Evolutionary conservation across 2,113 vertebrate genomes (phyloP), one percentile per base, ranked within the genome.

Genomic region (Regulus satrapa): DNA sequence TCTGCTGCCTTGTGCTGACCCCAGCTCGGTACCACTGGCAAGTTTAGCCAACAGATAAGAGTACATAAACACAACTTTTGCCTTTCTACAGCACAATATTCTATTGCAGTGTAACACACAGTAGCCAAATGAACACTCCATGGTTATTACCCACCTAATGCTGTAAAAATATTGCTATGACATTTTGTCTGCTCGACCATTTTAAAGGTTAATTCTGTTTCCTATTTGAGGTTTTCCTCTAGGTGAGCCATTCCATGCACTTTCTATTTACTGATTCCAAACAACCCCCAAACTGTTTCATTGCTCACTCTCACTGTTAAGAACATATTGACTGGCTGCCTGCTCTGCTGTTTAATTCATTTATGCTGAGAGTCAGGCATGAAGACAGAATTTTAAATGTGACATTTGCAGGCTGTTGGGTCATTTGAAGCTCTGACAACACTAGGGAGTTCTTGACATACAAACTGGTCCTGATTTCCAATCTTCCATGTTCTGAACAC

Each of bases 311-410:
- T 96, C 96, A 92, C 97, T 96, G 96, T 96, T 98, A 95, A 97
- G 97, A 97, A 97, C 97, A 97, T 97, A 98, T 97, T 98, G 98
- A 98, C 98, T 98, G 97, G 96, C 97, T 97, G 97, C 95, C 98
- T 97, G 96, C 94, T 97, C 97, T 97, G 97, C 97, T 98, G 97
- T 98, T 98, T 98, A 98, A 98, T 98, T 98, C 98, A 98, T 98
- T 98, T 98, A 97, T 98, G 96, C 96, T 91, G 95, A 96, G 97
- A 97, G 92, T 97, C 97, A 97, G 97, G 95, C 97, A 97, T 97
- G 97, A 97, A 98, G 94, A 97, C 93, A 97, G 98, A 98, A 98
- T 98, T 98, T 97, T 97, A 97, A 98, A 98, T 97, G 97, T 98
- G 98, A 98, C 98, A 98, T 98, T 98, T 98, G 97, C 97, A 97